Evolutionary conservation across 1,140 invertebrate genomes (phyloP), one percentile per base, ranked within the genome.

Genomic region (Microplitis demolitor): DNA sequence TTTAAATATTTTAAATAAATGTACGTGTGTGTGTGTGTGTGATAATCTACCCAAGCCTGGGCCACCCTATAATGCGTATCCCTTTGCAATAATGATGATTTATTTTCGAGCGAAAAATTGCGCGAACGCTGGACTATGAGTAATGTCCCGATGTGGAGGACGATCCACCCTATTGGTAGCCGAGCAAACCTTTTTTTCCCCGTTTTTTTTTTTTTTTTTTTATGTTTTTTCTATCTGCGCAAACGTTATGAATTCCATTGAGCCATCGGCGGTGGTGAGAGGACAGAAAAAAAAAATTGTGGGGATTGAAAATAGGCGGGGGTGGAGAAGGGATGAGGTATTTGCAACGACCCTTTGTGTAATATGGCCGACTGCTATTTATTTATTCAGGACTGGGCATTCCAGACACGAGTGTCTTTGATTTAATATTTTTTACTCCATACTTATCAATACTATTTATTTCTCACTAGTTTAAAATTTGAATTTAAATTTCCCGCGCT

Each of bases 41-140:
- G 81, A 82, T 84, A 83, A 85, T 84, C 83, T 83, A 85, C 80
- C 24, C 82, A 82, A 45, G 39, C 39, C 11, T 78, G 78, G 77
- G 77, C 76, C 78, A 78, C 79, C 76, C 79, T 78, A 81, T 84
- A 84, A 85, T 85, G 79, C 79, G 81, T 82, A 83, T 84, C 60
- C 77, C 77, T 78, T 79, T 82, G 79, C 78, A 85, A 86, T 86
- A 85, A 86, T 86, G 83, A 86, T 86, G 83, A 86, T 86, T 86
- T 86, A 86, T 85, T 82, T 74, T 83, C 78, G 81, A 84, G 84
- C 79, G 83, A 86, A 86, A 86, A 86, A 85, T 85, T 84, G 82
- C 80, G 79, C 82, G 78, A 79, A 81, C 80, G 78, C 80, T 79
- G 80, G 82, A 80, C 77, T 78, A 85, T 85, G 82, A 84, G 83